Evolutionary conservation across 2,888 invertebrate species (phyloP), one percentile per base, ranked within the genome.

Genomic region (Tachina grossa): DNA sequence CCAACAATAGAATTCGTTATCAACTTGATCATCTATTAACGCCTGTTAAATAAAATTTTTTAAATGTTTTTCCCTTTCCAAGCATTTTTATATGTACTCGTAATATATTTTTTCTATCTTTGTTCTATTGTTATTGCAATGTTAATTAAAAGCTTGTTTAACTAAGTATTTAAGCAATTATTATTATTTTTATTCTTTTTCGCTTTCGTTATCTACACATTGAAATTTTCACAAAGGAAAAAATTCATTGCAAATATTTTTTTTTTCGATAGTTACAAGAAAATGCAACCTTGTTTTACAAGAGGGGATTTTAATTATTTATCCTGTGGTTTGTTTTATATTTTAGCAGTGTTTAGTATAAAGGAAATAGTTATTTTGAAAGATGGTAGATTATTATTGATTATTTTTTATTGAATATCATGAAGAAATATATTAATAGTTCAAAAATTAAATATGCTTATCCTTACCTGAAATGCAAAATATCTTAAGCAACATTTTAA

Each of bases 61-160:
- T 65, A 55, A 72, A 59, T 57, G 47, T 49, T 19, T 49, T 69
- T 66, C 22, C 31, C 16, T 43, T 47, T 0, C 14, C 2, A 45
- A 19, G 9, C 16, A 41, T 74, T 82, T 31, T 14, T 31, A 3
- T 31, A 22, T 22, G 2, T 22, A 22, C 22, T n/a, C n/a, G n/a
- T n/a, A 22, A 22, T 22, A 22, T 4, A 31, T 45, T 55, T 47
- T 45, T 45, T 10, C 2, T 53, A 43, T 51, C 22, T 11, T 22
- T 53, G 31, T 43, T 49, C 9, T 31, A 14, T 53, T 45, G 45
- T 51, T 43, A 41, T 45, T 39, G 19, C 14, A 4, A 31, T 72
- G 72, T 72, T 72, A 84, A 80, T 84, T 84, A 80, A 84, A 66
- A 66, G 71, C 72, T 80, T 76, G 59, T 80, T 72, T 66, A 65